phyloP scores from a whole-genome alignment of 2,888 invertebrate genomes.

The Lottia scabra region DNA sequence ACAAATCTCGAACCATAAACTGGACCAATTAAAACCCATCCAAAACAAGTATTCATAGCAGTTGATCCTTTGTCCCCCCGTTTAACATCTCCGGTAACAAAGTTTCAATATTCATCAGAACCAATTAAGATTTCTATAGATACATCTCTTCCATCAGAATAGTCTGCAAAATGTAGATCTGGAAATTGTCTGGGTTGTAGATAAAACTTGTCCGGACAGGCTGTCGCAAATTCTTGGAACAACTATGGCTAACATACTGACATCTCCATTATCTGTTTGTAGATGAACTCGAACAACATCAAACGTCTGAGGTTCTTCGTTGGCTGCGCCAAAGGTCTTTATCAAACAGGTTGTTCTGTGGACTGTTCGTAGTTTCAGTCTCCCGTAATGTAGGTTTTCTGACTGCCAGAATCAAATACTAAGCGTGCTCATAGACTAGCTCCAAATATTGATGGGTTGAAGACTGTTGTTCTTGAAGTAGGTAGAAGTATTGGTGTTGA shows the following conservation, averaged over 20 bases:
- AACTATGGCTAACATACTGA: not conserved
- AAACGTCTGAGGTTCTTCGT: not conserved
- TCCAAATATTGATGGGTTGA: not conserved
- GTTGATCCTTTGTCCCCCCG: not conserved
- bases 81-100: not conserved
- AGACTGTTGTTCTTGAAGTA: not conserved
- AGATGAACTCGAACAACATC: not conserved
- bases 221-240: not conserved
- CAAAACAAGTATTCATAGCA: not conserved
- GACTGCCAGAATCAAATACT: not conserved
- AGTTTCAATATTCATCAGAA: not conserved
- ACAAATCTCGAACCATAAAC: not conserved
- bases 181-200: not conserved
- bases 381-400: not conserved
- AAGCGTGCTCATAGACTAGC: not conserved
- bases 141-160: not conserved
- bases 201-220: not conserved
- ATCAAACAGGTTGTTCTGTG: not conserved
- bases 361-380: not conserved
- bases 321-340: not conserved
- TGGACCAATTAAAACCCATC: not conserved
- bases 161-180: not conserved
- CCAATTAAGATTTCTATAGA: not conserved
- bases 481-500: not conserved
- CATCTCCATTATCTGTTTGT: not conserved